Base-by-base conservation (phyloP, 1,140 invertebrate species). In the Hormaphis cornu region DNA sequence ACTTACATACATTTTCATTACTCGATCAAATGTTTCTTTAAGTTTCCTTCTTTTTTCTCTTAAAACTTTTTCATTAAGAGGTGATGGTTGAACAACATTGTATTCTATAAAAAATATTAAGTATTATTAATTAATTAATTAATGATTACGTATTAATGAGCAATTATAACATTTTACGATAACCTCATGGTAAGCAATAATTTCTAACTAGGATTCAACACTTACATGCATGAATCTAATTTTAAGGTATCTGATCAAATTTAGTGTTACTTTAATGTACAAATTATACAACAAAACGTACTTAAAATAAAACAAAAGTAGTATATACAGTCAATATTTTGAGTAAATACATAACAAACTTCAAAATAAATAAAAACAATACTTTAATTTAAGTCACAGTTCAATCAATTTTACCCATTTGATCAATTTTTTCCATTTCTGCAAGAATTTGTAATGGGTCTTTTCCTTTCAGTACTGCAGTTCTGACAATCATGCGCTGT, bases 381-480 rank as follows among this genome's bases (percentile, higher is more conserved):
- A 33, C 30, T 33, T 33, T 4, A 33, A 33, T 33, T 33, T 33
- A 33, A 33, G 4, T 4, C 9, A 59, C 12, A 61, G 7, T 5
- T 22, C 26, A 70, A 44, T 48, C 14, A 10, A n/a, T 53, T 46
- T 76, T 83, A 95, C 92, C 93, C 91, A 97, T 96, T 83, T 93
- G 89, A 85, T 98, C 95, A 77, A 98, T 95, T 80, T 96, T 93
- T 78, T 97, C 94, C 83, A 98, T 87, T 81, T 98, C 95, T 77
- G 91, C 87, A 35, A 98, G 84, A 63, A 98, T 87, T 78, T 95
- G 91, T 69, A 87, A 82, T 9, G 95, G 95, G 85, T 98, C 95
- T 84, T 98, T 98, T 77, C 95, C 94, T 83, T 98, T 98, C 0
- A 98, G 81, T n/a, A 98, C 95, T 66, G 95, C 93, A 70, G 93